These are phyloP conservation scores for Halisarca cf. caerulea DNA, from an alignment of 37 sponge, comb jelly and placozoan species.

Conservation along the genomic window DNA sequence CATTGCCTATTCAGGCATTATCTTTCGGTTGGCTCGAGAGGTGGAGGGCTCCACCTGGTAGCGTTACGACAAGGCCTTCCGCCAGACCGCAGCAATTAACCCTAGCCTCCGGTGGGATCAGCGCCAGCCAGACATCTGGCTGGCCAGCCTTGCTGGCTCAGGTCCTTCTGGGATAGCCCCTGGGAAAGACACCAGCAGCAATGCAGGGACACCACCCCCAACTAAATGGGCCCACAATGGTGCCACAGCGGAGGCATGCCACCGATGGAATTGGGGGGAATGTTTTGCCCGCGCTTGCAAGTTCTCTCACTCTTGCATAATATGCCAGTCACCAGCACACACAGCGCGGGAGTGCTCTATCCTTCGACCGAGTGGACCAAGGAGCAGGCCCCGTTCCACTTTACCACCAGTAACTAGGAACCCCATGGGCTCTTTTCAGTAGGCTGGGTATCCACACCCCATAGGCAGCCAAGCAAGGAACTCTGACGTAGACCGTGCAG, in stretches of 20 bases:
- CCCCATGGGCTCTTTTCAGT: too few species aligned
- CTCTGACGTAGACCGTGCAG: too few species aligned
- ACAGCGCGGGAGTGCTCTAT: background rate
- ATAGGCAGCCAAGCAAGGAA: too few species aligned
- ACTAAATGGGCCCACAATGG: background rate
- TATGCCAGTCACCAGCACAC: background rate
- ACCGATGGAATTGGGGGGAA: background rate
- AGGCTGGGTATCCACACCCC: too few species aligned
- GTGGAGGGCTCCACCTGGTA: background rate
- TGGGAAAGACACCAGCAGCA: background rate
- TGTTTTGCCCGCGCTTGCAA: background rate
- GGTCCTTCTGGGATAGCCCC: background rate
- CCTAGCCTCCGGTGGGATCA: conserved; percentile 14
- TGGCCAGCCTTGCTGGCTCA: background rate
- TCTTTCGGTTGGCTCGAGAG: background rate
- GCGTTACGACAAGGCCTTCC: conserved; percentile 21
- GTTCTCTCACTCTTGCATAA: background rate
- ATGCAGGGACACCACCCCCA: background rate
- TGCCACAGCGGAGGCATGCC: background rate
- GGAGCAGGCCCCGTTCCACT: background rate
- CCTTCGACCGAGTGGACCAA: background rate
- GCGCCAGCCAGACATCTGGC: conserved; percentile 21
- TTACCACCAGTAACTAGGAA: too few species aligned
- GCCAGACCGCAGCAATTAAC: conserved; percentile 21
- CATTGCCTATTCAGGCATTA: conserved; percentile 13